These are phyloP conservation scores for Coenonympha glycerion DNA, from an alignment of 2,888 invertebrate genomes.

Conservation along the genomic window DNA sequence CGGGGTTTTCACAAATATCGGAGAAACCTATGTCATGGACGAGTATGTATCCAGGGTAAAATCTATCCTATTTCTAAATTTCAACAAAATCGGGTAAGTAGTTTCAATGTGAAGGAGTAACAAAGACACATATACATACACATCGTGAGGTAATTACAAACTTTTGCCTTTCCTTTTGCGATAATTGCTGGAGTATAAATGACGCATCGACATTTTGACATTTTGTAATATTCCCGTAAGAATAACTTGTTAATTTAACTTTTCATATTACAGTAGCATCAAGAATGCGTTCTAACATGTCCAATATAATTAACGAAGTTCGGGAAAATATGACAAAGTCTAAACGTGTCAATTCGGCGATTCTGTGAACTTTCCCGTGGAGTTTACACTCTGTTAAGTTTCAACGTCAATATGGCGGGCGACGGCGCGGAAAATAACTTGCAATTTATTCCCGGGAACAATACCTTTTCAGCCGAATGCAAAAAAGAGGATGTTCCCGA, in stretches of 20 bases:
- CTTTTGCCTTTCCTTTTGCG: too few species aligned
- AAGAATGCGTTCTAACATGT: not conserved
- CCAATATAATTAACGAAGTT: constrained; percentile 1
- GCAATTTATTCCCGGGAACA: constrained; percentile 50
- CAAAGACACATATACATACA: too few species aligned
- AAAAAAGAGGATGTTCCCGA: not conserved
- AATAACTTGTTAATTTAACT: not conserved
- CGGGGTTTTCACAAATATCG: too few species aligned
- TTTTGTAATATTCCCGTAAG: too few species aligned
- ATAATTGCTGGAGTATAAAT: too few species aligned
- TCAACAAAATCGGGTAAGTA: too few species aligned
- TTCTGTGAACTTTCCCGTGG: constrained; percentile 18
- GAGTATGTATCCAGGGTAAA: too few species aligned
- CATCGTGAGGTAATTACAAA: too few species aligned
- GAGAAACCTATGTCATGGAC: too few species aligned
- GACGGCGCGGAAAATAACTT: constrained; percentile 59
- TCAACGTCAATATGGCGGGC: constrained; percentile 60
- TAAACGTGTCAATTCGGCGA: constrained; percentile 7
- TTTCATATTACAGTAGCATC: not conserved
- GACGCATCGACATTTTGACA: too few species aligned
- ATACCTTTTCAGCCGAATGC: constrained; percentile 5
- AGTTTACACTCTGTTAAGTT: constrained; percentile 60
- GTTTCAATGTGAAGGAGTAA: too few species aligned
- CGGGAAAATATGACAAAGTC: constrained; percentile 6
- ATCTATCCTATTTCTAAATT: too few species aligned